Base-by-base conservation (phyloP, 2,113 vertebrate genomes). In the Callipepla squamata region DNA sequence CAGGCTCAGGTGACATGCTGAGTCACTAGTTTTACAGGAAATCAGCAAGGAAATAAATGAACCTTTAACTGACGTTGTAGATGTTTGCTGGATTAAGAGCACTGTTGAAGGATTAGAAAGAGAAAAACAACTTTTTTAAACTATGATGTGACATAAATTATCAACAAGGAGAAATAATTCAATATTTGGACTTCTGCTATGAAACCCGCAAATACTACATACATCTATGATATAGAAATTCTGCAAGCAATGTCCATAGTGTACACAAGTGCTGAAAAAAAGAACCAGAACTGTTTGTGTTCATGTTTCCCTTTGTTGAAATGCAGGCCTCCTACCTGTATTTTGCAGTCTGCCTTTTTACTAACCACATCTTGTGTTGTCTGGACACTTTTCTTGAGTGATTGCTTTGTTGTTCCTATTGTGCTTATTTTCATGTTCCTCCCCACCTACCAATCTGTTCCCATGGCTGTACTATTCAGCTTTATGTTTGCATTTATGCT, bases 1-100 rank as follows among this genome's bases (percentile, higher is more conserved):
- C 80, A 89, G 87, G 80, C 93, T 95, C 84, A 92, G 50, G 42
- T 78, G 80, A 85, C 58, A 4, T 51, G 90, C 90, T 80, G 94
- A 95, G 73, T 96, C 95, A 95, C 73, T 51, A 4, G 87, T 66
- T 92, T 94, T 93, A 87, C 83, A 94, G 92, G 85, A 95, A 93
- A 90, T 69, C 72, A 74, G 80, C 28, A 72, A 84, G 78, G 90
- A 94, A 94, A 93, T 85, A 90, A 93, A 90, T 90, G 83, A 95
- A 82, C 79, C 87, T 95, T 92, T 94, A 94, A 77, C 89, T 90
- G 89, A 70, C 63, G 20, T 85, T 70, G 47, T 61, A 76, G 67
- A 40, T 51, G 69, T 91, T 91, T 80, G 72, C 70, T 95, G 63
- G 72, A 82, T 8, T 67, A 40, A 69, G 51, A 86, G 50, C 79